Conservation (phyloP, 2,888 invertebrate genomes). For the Drosophila acutilabella region DNA sequence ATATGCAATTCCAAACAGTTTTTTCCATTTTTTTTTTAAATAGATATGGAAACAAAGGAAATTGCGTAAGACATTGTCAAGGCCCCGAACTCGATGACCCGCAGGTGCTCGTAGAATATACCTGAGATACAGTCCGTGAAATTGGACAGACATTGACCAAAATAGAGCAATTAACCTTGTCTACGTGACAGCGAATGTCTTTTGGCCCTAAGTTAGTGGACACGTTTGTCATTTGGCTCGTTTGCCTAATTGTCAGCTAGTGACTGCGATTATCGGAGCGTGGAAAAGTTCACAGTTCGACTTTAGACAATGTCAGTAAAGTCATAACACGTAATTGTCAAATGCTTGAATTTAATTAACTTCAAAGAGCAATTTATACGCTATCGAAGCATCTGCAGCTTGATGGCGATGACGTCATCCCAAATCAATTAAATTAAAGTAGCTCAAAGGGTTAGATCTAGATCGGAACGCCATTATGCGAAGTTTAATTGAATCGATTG, state of each 20-base stretch:
- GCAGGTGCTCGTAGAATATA: slow-evolving; percentile 49
- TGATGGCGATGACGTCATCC: slow-evolving; percentile 13
- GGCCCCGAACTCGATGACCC: slow-evolving; percentile 36
- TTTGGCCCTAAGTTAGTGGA: slow-evolving; percentile 25
- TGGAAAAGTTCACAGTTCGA: not conserved
- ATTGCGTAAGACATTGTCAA: slow-evolving; percentile 53
- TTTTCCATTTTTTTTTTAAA: slow-evolving; percentile 2
- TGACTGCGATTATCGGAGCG: slow-evolving; percentile 64
- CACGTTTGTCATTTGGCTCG: slow-evolving; percentile 36
- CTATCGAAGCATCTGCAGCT: slow-evolving; percentile 53
- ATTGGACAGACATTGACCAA: slow-evolving; percentile 40
- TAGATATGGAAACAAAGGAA: slow-evolving; percentile 7
- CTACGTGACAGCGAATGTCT: slow-evolving; percentile 60
- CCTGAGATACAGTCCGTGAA: slow-evolving; percentile 47
- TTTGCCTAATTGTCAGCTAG: slow-evolving; percentile 66
- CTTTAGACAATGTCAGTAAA: slow-evolving; percentile 22
- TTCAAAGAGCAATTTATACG: slow-evolving; percentile 49
- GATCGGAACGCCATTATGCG: not conserved
- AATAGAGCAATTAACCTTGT: slow-evolving; percentile 75
- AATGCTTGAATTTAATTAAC: slow-evolving; percentile 46
- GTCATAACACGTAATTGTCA: slow-evolving; percentile 56
- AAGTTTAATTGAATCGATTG: slow-evolving; percentile 11
- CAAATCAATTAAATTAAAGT: slow-evolving; percentile 12
- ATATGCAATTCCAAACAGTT: slow-evolving; percentile 45
- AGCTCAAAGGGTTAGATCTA: slow-evolving; percentile 1